A percentile compares a stretch with the other conserved stretches of the same genome.
These are phyloP conservation scores for Nerophis ophidion DNA, from an alignment of 2,113 vertebrate genomes.

Conservation along the genomic window DNA sequence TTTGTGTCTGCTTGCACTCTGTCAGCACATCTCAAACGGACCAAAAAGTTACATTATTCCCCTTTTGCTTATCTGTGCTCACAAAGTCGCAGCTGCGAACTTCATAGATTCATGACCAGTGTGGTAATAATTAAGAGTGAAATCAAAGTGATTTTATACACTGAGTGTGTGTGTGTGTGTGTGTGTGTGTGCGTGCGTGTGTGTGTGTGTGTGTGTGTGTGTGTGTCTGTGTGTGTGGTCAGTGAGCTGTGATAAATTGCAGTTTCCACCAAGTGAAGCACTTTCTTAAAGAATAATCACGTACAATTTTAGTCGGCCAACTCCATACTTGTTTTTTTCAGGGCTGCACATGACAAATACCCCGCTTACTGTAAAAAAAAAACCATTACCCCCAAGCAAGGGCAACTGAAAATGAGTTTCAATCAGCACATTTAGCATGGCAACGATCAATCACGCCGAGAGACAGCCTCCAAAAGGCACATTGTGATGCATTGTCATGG, in stretches of 20 bases:
- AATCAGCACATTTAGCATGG: conserved; percentile 1
- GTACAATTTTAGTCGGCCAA: background rate
- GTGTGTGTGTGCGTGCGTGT: conserved; percentile 7
- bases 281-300: background rate
- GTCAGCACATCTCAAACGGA: conserved; percentile 14
- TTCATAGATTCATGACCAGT: conserved; percentile 15
- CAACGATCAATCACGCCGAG: background rate
- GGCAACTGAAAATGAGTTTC: background rate
- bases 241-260: conserved; percentile 29
- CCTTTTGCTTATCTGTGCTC: conserved; percentile 33
- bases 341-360: background rate
- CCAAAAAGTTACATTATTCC: conserved; percentile 16
- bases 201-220: conserved; percentile 6
- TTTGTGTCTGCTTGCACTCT: conserved; percentile 32
- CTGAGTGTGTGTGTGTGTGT: background rate
- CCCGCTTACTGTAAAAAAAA: background rate
- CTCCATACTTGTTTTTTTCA: background rate
- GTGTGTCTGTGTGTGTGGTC: conserved; percentile 20
- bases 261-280: background rate
- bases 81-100: conserved; percentile 23
- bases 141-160: conserved; percentile 26
- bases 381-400: background rate
- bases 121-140: conserved; percentile 35
- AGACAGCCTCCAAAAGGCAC: background rate
- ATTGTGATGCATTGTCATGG: conserved; percentile 2